These are phyloP conservation scores for Microcebus tavaratra DNA, from an alignment of 2,113 vertebrate genomes.

Conservation along the genomic window DNA sequence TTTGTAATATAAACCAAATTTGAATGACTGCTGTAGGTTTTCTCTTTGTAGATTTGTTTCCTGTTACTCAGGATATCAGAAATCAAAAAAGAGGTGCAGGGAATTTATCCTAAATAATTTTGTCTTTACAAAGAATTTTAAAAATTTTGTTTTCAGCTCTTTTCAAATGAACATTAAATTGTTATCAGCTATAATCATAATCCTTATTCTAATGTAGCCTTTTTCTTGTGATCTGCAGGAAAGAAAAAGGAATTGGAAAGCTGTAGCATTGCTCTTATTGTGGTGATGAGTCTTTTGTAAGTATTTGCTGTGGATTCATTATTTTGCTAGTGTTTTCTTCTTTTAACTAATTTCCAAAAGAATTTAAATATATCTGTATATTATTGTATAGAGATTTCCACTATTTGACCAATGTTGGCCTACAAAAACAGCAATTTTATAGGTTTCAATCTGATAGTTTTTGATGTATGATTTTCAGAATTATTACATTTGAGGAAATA, in stretches of 20 bases:
- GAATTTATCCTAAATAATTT: constrained; percentile 2
- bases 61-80: neutral
- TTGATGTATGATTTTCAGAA: constrained; percentile 52
- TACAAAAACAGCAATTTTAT: constrained; percentile 25
- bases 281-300: constrained; percentile 89
- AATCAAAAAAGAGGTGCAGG: neutral
- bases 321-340: constrained; percentile 17
- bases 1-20: constrained; percentile 15
- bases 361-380: neutral
- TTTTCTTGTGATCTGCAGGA: constrained; percentile 74
- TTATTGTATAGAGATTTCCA: constrained; percentile 5
- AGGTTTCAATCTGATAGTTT: neutral
- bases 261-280: constrained; percentile 81
- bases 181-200: neutral
- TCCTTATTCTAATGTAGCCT: neutral
- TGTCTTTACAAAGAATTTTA: constrained; percentile 8
- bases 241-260: constrained; percentile 81
- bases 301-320: constrained; percentile 71
- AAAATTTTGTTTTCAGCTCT: neutral
- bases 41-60: constrained; percentile 21
- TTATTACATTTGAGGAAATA: constrained; percentile 23
- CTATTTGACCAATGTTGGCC: neutral
- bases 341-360: constrained; percentile 38
- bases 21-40: neutral
- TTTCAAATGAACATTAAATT: constrained; percentile 18